Conservation (phyloP, 1,140 invertebrate species). For the Babylonia areolata region DNA sequence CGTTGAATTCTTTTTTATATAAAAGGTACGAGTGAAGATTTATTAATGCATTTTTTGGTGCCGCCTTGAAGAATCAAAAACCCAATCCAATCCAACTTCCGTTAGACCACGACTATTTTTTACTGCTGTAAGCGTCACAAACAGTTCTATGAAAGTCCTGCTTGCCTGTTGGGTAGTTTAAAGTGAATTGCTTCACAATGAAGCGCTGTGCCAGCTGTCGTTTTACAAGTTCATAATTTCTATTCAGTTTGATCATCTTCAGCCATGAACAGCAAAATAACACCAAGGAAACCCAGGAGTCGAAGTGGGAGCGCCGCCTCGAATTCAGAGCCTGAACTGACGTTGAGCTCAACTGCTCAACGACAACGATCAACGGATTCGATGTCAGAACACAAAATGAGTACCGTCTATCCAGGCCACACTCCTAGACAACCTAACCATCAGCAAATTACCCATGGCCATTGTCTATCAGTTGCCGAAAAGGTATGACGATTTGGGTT, state of each 20-base stretch:
- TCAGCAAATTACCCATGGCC: slow-evolving; percentile 20
- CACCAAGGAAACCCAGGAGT: slow-evolving; percentile 24
- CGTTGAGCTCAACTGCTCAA: slow-evolving; percentile 26
- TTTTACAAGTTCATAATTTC: not conserved
- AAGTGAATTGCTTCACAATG: not conserved
- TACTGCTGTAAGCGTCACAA: not conserved
- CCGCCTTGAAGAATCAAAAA: not conserved
- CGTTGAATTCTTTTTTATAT: too few species aligned
- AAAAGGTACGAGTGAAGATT: too few species aligned
- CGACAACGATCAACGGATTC: slow-evolving; percentile 11
- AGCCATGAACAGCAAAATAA: slow-evolving; percentile 27
- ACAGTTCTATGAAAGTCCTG: too few species aligned
- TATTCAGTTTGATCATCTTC: not conserved
- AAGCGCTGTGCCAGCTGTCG: not conserved
- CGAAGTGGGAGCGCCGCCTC: slow-evolving; percentile 31
- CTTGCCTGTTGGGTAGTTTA: too few species aligned
- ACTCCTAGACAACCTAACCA: slow-evolving; percentile 15
- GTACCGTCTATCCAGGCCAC: not conserved
- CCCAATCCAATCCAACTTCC: not conserved
- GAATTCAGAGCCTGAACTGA: slow-evolving; percentile 28
- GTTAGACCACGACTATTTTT: not conserved
- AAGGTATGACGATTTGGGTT: slow-evolving; percentile 1
- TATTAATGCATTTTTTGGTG: too few species aligned
- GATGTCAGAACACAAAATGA: slow-evolving; percentile 32
- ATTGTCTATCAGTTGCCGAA: slow-evolving; percentile 17